Evolutionary conservation across 2,888 invertebrate species (phyloP), one percentile per base, ranked within the genome.

Genomic region (Drosophila emarginata): DNA sequence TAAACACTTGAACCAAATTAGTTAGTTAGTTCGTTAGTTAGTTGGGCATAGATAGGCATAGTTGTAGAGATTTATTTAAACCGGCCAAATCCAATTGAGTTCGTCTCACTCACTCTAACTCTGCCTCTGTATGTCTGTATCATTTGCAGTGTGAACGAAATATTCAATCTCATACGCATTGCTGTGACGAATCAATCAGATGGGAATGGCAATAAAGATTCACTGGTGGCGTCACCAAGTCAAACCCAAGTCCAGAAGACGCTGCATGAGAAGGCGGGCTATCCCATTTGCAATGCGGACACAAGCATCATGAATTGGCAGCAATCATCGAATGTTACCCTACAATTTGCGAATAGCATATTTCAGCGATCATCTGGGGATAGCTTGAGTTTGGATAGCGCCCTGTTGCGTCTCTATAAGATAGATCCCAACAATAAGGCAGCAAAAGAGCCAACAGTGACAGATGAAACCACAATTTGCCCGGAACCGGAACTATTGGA

Each of bases 201-300:
- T n/a, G 64, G 28, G 11, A 70, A 69, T 21, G 63, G 59, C 11
- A 69, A 79, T 11, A 61, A 14, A 45, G 45, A 45, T 45, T 18
- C 45, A 4, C 11, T 45, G 11, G 45, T 11, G 18, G 18, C 45
- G 6, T 21, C 45, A 21, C 11, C 45, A 11, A 1, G 14, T 14
- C 64, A 63, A 36, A 79, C 77, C 64, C 82, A 79, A 11, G 11
- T 18, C 12, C 45, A 45, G 4, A 45, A 82, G 59, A 79, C 89
- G 0, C 68, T 83, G 12, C 90, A 91, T 67, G 91, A 91, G 72
- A 90, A 89, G 87, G 91, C 92, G 14, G 92, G 91, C 14, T 91
- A 91, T 80, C 91, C 91, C 18, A 84, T 89, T 9, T 91, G 91
- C 66, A 90, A 87, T 72, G 88, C 88, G 4, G 90, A 90, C 54